These are phyloP conservation scores for Polymixis flavicincta DNA, from an alignment of 2,888 invertebrate genomes.

Conservation along the genomic window DNA sequence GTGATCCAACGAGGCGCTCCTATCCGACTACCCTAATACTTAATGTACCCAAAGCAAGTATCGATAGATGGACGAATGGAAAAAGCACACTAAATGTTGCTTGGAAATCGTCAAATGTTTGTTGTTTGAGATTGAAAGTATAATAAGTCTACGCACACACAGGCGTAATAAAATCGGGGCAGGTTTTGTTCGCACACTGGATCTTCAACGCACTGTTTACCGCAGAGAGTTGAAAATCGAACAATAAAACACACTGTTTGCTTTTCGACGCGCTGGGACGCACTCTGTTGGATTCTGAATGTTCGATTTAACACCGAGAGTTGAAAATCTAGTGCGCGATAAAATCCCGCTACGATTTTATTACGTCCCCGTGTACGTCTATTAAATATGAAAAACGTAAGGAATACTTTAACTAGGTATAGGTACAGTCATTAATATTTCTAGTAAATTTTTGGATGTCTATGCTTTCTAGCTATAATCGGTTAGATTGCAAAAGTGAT, in stretches of 20 bases:
- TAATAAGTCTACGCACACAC: neutral
- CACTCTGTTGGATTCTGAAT: no score
- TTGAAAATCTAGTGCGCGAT: no score
- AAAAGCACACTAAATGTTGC: conserved; percentile 23
- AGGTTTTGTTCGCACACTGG: no score
- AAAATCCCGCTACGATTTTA: no score
- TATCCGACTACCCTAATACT: conserved; percentile 68
- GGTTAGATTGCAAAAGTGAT: conserved; percentile 59
- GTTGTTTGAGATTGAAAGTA: conserved; percentile 34
- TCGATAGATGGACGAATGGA: conserved; percentile 37
- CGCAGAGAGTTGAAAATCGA: no score
- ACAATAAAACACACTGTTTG: no score
- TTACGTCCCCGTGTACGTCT: no score
- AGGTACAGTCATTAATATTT: conserved; percentile 50
- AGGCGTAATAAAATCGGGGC: no score
- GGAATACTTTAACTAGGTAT: conserved; percentile 43
- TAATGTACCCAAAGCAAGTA: conserved; percentile 33
- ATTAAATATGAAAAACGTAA: conserved; percentile 17
- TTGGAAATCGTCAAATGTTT: conserved; percentile 36
- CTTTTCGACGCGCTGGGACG: no score
- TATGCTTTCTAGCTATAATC: conserved; percentile 58
- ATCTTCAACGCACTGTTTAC: no score
- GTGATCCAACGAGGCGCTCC: conserved; percentile 68
- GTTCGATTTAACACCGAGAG: no score
- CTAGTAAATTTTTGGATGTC: conserved; percentile 46